Evolutionary conservation across 1,140 invertebrate species (phyloP), one percentile per base, ranked within the genome.

Genomic region (Zaprionus kolodkinae): DNA sequence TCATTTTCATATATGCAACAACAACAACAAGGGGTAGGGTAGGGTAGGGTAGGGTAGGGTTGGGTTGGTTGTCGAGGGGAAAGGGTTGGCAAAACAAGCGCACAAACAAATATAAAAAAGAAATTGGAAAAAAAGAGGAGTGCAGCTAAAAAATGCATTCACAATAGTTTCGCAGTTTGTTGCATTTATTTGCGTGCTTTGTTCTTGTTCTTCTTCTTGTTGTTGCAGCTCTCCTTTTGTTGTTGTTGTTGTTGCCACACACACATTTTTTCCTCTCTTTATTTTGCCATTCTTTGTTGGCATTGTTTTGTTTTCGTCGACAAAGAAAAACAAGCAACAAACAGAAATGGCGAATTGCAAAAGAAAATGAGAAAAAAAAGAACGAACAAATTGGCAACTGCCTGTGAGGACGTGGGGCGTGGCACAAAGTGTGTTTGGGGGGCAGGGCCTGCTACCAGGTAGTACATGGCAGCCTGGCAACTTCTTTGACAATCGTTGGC

Each of bases 261-360:
- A 13, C 30, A 25, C 17, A 48, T 65, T 52, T 45, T 63, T 67
- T 48, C n/a, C 52, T 65, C 68, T 45, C 60, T 81, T 30, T 62
- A 66, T 54, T 76, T 36, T 71, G 38, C 36, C 17, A 43, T 62
- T 62, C 35, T 40, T 56, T 68, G 56, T 68, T 68, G 68, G 45
- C 68, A 74, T 87, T 82, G 83, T 87, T 79, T 79, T 87, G 82
- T 72, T 68, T 79, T 52, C 52, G 25, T 77, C 64, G 56, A 78
- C 83, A 87, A 87, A 83, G 79, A 79, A 87, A 87, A 87, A 79
- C 50, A 83, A 45, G 76, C 83, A 82, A 87, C 79, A 86, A 82
- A 87, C 79, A 86, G 40, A 45, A 86, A 86, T 81, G 82, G 60
- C 71, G 55, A 70, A 70, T 63, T 63, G 59, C 52, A 76, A 86